Evolutionary conservation across 2,888 invertebrate genomes (phyloP), one percentile per base, ranked within the genome.

Genomic region (Drosophila recens): DNA sequence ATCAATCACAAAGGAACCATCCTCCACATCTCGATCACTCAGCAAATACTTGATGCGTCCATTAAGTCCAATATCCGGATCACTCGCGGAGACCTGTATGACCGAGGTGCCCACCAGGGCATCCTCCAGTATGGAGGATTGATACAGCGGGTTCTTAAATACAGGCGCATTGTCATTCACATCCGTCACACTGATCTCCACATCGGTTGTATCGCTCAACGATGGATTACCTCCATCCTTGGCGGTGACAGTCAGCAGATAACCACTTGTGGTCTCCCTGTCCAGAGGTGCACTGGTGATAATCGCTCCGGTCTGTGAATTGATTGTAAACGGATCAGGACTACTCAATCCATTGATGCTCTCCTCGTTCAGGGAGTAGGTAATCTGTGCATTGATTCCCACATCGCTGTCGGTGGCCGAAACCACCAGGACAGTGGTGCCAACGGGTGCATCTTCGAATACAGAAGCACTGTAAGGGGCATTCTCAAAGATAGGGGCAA

Each of bases 111-210:
- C 95, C 66, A 97, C 96, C 74, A 97, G 93, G 15, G 97, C 97
- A 90, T 98, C 98, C 92, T 98, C 98, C 67, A 96, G 94, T 23
- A 98, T 96, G 4, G 95, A 96, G 0, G 97, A 96, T 17, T 96
- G 95, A 88, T 98, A 98, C 4, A 96, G 94, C 0, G 96, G 94
- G 71, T 96, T 96, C 80, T 96, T 96, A 92, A 99, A 99, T 0
- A 95, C 94, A 0, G 99, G 99, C 5, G 96, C 95, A 90, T 98
- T 98, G 90, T 99, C 99, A 91, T 99, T 99, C 0, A 98, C 97
- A 91, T 99, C 99, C 0, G 97, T 96, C 0, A 99, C 96, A 0
- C 97, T 96, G 80, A 99, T 97, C 92, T 99, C 98, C 0, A 99
- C 96, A 88, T 98, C 98, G 0, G 99, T 98, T 0, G 98, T 98